Percentiles rank a stretch among this genome's conserved stretches.
phyloP scores from a whole-genome alignment of 2,113 vertebrate genomes.

The Aspidoscelis tigris region DNA sequence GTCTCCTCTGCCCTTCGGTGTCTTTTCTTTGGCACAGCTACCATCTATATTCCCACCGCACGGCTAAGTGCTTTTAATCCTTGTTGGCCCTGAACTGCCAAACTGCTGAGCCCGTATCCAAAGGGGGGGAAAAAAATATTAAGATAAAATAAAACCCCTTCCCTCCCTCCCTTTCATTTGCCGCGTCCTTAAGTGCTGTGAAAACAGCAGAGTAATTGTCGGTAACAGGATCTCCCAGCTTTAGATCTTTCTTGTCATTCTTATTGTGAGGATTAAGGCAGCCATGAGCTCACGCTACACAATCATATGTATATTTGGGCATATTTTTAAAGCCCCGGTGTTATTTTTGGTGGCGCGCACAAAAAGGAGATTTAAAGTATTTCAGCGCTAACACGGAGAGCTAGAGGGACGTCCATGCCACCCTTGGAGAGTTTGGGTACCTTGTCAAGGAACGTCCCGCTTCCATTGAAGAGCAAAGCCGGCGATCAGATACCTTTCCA shows the following conservation, averaged over 20 bases:
- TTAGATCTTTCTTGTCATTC: constrained; percentile 74
- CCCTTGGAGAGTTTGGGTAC: constrained; percentile 67
- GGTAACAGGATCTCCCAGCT: constrained; percentile 73
- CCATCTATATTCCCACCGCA: constrained; percentile 53
- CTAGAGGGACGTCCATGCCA: constrained; percentile 66
- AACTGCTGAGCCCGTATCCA: constrained; percentile 48
- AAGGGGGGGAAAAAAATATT: no score
- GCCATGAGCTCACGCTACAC: constrained; percentile 76
- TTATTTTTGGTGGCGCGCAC: constrained; percentile 81
- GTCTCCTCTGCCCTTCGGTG: constrained; percentile 44
- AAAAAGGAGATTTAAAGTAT: constrained; percentile 82
- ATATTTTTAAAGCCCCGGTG: constrained; percentile 74
- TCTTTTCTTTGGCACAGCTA: constrained; percentile 56
- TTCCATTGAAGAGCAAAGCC: constrained; percentile 63
- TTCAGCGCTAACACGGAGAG: constrained; percentile 79
- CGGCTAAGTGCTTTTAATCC: constrained; percentile 66
- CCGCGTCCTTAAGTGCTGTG: constrained; percentile 73
- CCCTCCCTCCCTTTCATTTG: constrained; percentile 21
- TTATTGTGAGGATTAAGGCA: constrained; percentile 79
- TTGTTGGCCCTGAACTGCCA: constrained; percentile 39
- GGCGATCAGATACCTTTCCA: constrained; percentile 68
- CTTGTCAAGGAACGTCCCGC: constrained; percentile 56
- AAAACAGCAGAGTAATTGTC: constrained; percentile 76
- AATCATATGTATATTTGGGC: constrained; percentile 54
- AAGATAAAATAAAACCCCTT: no score